phyloP scores from a whole-genome alignment of 2,888 invertebrate species.

The Tuta absoluta region DNA sequence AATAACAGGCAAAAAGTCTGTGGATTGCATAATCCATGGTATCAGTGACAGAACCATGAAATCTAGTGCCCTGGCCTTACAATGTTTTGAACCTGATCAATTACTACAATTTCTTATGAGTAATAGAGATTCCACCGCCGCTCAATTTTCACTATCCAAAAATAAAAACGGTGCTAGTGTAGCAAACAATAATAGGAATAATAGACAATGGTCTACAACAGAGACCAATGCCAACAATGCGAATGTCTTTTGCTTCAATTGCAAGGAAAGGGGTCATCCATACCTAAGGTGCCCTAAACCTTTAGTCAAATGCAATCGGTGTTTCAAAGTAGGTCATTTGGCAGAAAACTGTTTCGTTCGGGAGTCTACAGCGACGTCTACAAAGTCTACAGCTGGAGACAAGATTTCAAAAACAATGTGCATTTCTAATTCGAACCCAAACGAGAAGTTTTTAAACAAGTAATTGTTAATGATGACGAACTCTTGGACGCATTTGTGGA shows the following conservation, averaged over 20 bases:
- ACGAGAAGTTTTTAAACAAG: constrained; percentile 26
- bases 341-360: constrained; percentile 24
- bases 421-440: constrained; percentile 20
- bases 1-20: constrained; percentile 30
- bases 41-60: constrained; percentile 32
- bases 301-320: constrained; percentile 30
- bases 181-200: no score
- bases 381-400: background rate
- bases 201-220: no score
- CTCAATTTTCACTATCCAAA: background rate
- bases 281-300: constrained; percentile 34
- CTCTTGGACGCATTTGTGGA: constrained; percentile 27
- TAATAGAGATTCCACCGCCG: constrained; percentile 19
- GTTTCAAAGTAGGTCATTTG: constrained; percentile 31
- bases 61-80: constrained; percentile 34
- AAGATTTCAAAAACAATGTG: constrained; percentile 23
- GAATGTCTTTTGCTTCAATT: constrained; percentile 33
- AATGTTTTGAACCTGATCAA: constrained; percentile 31
- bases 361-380: background rate
- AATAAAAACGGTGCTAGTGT: background rate
- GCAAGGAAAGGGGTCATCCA: constrained; percentile 36
- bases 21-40: constrained; percentile 37
- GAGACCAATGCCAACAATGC: background rate
- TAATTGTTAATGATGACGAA: constrained; percentile 14
- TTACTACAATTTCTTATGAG: constrained; percentile 34